These are phyloP conservation scores for Ceratosolen solmsi DNA, from an alignment of 1,140 invertebrate species.

Conservation along the genomic window DNA sequence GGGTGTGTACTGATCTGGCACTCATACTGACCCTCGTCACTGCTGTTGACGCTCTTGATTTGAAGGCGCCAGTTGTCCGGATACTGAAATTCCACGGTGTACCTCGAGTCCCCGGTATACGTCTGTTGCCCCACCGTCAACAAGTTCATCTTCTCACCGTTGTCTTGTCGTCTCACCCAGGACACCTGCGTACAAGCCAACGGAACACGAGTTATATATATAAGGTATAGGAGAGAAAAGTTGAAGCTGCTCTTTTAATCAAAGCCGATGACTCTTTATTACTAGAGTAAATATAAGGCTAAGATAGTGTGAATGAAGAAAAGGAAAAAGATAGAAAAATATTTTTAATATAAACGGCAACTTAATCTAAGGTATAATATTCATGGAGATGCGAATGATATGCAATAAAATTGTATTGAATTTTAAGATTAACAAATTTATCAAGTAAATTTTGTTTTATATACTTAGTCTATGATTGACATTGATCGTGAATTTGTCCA, in stretches of 20 bases:
- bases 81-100: slow-evolving; percentile 84
- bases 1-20: slow-evolving; percentile 86
- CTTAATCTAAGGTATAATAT: no score
- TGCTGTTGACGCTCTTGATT: slow-evolving; percentile 80
- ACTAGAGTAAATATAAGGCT: background rate
- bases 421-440: no score
- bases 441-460: no score
- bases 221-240: background rate
- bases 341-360: no score
- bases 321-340: no score
- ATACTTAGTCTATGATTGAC: no score
- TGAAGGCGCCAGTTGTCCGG: slow-evolving; percentile 84
- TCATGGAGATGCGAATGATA: no score
- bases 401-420: no score
- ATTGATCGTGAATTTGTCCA: no score
- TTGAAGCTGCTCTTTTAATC: background rate
- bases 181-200: slow-evolving; percentile 75
- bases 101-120: slow-evolving; percentile 83
- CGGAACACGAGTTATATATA: background rate
- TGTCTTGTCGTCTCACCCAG: slow-evolving; percentile 80
- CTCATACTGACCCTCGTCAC: slow-evolving; percentile 83
- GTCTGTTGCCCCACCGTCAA: slow-evolving; percentile 81
- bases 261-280: slow-evolving; percentile 4
- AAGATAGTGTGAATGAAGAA: no score
- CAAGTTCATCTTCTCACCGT: slow-evolving; percentile 78